These are phyloP conservation scores for Labroides dimidiatus DNA, from an alignment of 2,797 vertebrate species.

Conservation along the genomic window DNA sequence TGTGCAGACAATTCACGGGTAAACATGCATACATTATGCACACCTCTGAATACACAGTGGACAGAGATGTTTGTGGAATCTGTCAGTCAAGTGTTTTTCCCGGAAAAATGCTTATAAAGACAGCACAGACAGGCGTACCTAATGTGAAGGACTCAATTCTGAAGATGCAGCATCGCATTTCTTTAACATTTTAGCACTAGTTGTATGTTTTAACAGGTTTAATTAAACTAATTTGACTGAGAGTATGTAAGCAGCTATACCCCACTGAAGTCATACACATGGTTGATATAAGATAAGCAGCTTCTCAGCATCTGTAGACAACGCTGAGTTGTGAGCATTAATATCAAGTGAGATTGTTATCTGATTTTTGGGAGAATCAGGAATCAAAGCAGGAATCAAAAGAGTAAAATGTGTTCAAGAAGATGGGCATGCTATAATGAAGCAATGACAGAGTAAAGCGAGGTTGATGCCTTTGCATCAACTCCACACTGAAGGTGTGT, in stretches of 20 bases:
- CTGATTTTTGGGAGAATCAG: constrained; percentile 28
- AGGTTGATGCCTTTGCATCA: too few relatives aligned
- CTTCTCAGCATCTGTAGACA: neutral
- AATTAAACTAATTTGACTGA: constrained; percentile 9
- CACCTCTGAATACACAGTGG: constrained; percentile 3
- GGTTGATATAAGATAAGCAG: neutral
- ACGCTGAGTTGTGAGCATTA: constrained; percentile 20
- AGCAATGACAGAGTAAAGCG: too few relatives aligned
- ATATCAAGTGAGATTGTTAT: constrained; percentile 32
- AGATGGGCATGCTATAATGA: too few relatives aligned
- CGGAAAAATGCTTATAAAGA: neutral
- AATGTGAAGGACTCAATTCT: constrained; percentile 2
- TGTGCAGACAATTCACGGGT: constrained; percentile 11
- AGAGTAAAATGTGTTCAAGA: constrained; percentile 53
- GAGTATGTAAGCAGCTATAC: neutral
- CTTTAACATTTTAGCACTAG: neutral
- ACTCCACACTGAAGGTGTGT: too few relatives aligned
- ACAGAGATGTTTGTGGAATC: constrained; percentile 20
- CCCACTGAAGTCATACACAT: neutral
- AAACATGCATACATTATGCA: constrained; percentile 28
- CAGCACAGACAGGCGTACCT: constrained; percentile 2
- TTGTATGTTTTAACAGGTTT: constrained; percentile 24
- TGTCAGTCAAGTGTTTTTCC: constrained; percentile 32
- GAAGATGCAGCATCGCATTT: neutral
- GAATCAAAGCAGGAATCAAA: constrained; percentile 57